Evolutionary conservation across 2,113 vertebrate genomes (phyloP).

Genomic region (Delphinus delphis): DNA sequence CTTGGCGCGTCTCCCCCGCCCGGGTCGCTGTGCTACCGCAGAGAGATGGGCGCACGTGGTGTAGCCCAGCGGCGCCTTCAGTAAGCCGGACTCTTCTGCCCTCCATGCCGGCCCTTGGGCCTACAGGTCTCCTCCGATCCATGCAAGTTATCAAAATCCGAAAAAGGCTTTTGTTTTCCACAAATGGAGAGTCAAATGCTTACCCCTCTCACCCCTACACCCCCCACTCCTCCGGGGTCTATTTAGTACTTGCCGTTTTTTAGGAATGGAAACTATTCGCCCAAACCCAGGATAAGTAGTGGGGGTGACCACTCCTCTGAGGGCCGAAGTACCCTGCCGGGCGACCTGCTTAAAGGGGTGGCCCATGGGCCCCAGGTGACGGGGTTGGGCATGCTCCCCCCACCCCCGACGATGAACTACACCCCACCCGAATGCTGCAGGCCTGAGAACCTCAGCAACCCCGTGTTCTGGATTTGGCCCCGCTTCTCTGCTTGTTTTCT

Average conservation of each 20-base stretch:
- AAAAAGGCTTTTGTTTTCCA: background rate
- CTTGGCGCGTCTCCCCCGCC: background rate
- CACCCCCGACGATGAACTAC: background rate
- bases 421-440: background rate
- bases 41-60: background rate
- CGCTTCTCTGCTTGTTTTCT: background rate
- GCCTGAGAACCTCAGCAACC: background rate
- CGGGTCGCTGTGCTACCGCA: background rate
- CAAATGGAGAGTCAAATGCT: background rate
- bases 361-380: background rate
- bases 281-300: background rate
- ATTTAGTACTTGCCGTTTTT: background rate
- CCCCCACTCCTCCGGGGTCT: no score
- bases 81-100: accelerated
- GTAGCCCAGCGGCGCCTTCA: accelerated
- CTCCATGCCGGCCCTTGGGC: background rate
- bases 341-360: background rate
- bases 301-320: no score
- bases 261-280: background rate
- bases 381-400: background rate
- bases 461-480: background rate
- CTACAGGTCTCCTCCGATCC: background rate
- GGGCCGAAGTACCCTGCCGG: background rate
- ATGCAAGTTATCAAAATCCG: background rate
- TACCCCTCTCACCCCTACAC: background rate